Conservation (phyloP, 2,797 vertebrate species). For the Borostomias antarcticus region DNA sequence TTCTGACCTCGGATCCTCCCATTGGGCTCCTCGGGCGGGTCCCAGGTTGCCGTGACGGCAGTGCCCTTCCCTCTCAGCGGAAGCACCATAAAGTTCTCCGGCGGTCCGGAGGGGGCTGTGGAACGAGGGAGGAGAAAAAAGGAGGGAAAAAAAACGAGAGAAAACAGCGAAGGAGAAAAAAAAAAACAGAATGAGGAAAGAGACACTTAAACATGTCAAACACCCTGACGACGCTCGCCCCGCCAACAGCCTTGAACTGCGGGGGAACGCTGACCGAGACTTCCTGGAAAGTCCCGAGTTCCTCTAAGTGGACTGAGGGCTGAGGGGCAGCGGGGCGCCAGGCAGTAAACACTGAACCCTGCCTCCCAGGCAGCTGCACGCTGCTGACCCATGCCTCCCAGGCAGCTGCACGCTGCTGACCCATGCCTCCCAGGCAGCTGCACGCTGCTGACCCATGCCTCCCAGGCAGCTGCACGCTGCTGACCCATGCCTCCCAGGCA, state of each 20-base stretch:
- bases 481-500: too few relatives aligned
- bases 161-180: slow-evolving; percentile 22
- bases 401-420: too few relatives aligned
- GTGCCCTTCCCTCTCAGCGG: slow-evolving; percentile 89
- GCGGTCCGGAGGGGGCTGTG: slow-evolving; percentile 89
- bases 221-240: slow-evolving; percentile 12
- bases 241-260: slow-evolving; percentile 46
- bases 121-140: slow-evolving; percentile 28
- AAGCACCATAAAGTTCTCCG: slow-evolving; percentile 93
- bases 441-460: too few relatives aligned
- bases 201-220: slow-evolving; percentile 45
- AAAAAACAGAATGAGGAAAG: slow-evolving; percentile 39
- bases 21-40: slow-evolving; percentile 88
- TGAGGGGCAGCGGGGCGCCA: slow-evolving; percentile 45
- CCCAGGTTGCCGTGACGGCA: slow-evolving; percentile 90
- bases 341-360: slow-evolving; percentile 63
- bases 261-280: slow-evolving; percentile 37
- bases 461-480: too few relatives aligned
- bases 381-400: too few relatives aligned
- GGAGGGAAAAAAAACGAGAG: slow-evolving; percentile 33
- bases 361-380: too few relatives aligned
- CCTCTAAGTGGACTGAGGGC: slow-evolving; percentile 9
- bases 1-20: slow-evolving; percentile 92
- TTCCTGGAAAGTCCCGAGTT: slow-evolving; percentile 53
- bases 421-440: too few relatives aligned